These are phyloP conservation scores for Typhlichthys subterraneus DNA, from an alignment of 2,797 vertebrate species.

Conservation along the genomic window DNA sequence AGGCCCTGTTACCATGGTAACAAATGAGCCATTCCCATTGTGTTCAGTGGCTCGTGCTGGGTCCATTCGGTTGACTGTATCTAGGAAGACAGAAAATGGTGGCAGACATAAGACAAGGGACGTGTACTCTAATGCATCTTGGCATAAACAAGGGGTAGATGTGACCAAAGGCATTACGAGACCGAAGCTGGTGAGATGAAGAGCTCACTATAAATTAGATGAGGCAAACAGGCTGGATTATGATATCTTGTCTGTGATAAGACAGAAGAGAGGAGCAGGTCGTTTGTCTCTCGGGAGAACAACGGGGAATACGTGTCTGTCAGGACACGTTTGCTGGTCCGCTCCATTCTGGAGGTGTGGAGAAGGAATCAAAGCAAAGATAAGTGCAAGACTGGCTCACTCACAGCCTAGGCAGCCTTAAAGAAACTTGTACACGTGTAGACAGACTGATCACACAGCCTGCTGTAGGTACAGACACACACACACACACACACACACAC, in stretches of 20 bases:
- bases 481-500: slow-evolving; percentile 12
- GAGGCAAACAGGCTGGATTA: not conserved
- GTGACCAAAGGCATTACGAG: not conserved
- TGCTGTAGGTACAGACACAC: not conserved
- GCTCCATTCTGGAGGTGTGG: slow-evolving; percentile 30
- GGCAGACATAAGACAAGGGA: not conserved
- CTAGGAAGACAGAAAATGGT: not conserved
- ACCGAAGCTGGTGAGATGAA: not conserved
- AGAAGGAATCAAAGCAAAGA: slow-evolving; percentile 19
- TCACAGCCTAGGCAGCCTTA: not conserved
- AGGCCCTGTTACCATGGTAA: slow-evolving; percentile 60
- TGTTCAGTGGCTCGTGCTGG: slow-evolving; percentile 7
- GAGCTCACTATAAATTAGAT: not conserved
- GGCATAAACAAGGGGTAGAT: not conserved
- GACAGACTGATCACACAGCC: slow-evolving; percentile 10
- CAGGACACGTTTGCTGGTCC: not conserved
- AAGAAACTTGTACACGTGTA: not conserved
- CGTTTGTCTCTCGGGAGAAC: not conserved
- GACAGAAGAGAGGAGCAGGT: not conserved
- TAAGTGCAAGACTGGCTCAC: not conserved
- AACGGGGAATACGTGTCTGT: not conserved
- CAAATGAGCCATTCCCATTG: slow-evolving; percentile 38
- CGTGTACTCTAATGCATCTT: not conserved
- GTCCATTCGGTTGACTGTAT: slow-evolving; percentile 1
- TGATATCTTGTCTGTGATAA: not conserved